These are phyloP conservation scores for Gymnothorax javanicus DNA, from an alignment of 2,797 vertebrate species.

Conservation along the genomic window DNA sequence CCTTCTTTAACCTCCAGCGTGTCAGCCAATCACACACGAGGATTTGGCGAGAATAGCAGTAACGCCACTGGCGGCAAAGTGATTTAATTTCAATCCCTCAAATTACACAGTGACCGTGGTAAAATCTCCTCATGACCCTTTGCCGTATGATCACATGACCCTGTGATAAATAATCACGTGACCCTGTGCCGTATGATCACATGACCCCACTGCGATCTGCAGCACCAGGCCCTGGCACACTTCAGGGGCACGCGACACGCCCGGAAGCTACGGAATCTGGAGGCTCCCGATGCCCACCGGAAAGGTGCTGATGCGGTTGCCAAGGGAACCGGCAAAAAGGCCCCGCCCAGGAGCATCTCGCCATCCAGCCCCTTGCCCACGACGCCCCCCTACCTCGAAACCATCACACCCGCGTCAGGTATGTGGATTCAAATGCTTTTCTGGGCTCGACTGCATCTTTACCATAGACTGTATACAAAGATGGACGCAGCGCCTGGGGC, in stretches of 20 bases:
- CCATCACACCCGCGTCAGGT: conserved; percentile 84
- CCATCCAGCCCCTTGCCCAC: conserved; percentile 73
- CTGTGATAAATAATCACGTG: background rate
- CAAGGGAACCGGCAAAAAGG: conserved; percentile 72
- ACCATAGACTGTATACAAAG: too few relatives aligned
- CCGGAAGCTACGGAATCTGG: conserved; percentile 89
- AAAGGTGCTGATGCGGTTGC: conserved; percentile 74
- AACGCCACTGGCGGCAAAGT: too few relatives aligned
- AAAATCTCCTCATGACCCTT: too few relatives aligned
- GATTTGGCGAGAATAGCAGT: too few relatives aligned
- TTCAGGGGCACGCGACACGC: conserved; percentile 89
- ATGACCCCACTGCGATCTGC: conserved; percentile 48
- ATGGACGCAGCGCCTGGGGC: too few relatives aligned
- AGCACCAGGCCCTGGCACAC: conserved; percentile 89
- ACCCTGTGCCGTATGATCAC: background rate
- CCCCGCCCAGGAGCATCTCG: conserved; percentile 80
- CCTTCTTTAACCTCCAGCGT: too few relatives aligned
- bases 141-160: background rate
- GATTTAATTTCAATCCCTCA: too few relatives aligned
- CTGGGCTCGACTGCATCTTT: too few relatives aligned
- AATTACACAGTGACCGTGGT: too few relatives aligned
- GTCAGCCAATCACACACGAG: too few relatives aligned
- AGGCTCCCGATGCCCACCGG: conserved; percentile 87
- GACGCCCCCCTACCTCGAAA: too few relatives aligned
- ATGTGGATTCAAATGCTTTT: conserved; percentile 48